Conservation (phyloP, 2,888 invertebrate species). For the Nysson spinosus region DNA sequence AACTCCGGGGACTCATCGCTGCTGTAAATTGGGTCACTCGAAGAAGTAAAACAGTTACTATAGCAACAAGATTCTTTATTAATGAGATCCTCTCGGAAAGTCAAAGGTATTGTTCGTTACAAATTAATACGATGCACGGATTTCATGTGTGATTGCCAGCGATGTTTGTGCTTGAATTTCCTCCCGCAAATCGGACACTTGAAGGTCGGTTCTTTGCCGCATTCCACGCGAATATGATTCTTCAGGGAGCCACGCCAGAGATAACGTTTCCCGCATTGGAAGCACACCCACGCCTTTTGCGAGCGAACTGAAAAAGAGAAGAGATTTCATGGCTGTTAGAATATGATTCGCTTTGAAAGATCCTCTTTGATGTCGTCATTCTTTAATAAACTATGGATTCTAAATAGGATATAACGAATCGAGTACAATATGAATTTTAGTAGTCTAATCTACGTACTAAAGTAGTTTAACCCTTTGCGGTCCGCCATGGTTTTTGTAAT, state of each 20-base stretch:
- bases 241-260: conserved; percentile 68
- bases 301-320: conserved; percentile 58
- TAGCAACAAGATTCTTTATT: not conserved
- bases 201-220: conserved; percentile 72
- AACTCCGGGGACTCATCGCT: too few relatives aligned
- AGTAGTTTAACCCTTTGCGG: too few relatives aligned
- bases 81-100: too few relatives aligned
- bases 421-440: too few relatives aligned
- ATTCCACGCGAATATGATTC: conserved; percentile 71
- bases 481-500: too few relatives aligned
- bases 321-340: conserved; percentile 18
- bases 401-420: too few relatives aligned
- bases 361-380: not conserved
- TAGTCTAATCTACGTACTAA: too few relatives aligned
- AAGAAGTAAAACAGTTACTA: too few relatives aligned
- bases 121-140: conserved; percentile 55
- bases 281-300: conserved; percentile 62
- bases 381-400: too few relatives aligned
- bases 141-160: conserved; percentile 63
- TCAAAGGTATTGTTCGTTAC: too few relatives aligned
- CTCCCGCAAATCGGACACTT: conserved; percentile 69
- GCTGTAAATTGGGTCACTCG: too few relatives aligned
- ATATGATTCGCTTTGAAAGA: not conserved
- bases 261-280: conserved; percentile 70
- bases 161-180: conserved; percentile 70